These are phyloP conservation scores for Seira ritae DNA, from an alignment of 2,888 invertebrate genomes.

Conservation along the genomic window DNA sequence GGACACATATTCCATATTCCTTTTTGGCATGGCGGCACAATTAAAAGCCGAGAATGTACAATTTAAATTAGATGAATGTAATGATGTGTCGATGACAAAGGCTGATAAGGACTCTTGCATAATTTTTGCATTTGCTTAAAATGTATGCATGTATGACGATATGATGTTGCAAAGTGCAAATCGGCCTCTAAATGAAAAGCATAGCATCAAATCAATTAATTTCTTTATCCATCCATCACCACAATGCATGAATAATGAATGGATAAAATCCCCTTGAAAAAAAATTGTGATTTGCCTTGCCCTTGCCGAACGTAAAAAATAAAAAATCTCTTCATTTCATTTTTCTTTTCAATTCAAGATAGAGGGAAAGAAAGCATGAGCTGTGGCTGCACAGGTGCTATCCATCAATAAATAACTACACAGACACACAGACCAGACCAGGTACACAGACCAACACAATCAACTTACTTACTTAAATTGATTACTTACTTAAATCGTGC, in stretches of 20 bases:
- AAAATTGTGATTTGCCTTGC: no score
- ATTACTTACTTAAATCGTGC: not conserved
- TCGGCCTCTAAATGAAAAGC: not conserved
- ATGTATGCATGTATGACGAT: no score
- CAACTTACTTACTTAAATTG: not conserved
- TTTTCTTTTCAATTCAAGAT: no score
- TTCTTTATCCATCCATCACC: no score
- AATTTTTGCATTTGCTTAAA: not conserved
- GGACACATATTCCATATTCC: not conserved
- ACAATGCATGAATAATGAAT: no score
- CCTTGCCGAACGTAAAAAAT: no score
- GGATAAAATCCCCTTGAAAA: no score
- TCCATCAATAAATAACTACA: not conserved
- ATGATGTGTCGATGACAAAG: not conserved
- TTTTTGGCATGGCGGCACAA: no score
- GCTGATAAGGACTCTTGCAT: not conserved
- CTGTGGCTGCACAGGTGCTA: not conserved
- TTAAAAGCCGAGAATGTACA: not conserved
- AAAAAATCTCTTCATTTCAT: no score
- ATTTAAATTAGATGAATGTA: not conserved
- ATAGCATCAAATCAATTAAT: not conserved
- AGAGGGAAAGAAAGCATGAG: not conserved
- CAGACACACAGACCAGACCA: no score
- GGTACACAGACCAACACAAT: not conserved
- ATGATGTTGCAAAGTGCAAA: not conserved